A percentile compares a stretch with the other conserved stretches of the same genome.
Evolutionary conservation across 2,797 vertebrate species (phyloP).

Genomic region (Sebastiscus albofasciatus): DNA sequence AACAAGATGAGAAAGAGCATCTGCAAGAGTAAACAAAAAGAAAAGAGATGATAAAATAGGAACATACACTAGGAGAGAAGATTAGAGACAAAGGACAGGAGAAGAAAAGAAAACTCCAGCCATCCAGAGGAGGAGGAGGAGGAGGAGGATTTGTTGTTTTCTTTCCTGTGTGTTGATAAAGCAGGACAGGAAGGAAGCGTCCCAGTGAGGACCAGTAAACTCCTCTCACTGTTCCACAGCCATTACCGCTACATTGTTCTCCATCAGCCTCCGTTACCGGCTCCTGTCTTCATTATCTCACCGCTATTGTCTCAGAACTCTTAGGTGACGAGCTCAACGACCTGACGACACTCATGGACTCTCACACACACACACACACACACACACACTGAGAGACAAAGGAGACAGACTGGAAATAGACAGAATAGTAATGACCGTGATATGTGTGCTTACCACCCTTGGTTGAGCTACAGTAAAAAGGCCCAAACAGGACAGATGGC

Average conservation of each 20-base stretch:
- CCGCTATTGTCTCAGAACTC: constrained; percentile 62
- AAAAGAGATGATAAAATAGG: neutral
- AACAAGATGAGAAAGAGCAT: neutral
- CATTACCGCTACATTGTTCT: constrained; percentile 62
- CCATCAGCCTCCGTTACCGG: constrained; percentile 35
- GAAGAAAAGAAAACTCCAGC: constrained; percentile 16
- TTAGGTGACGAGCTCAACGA: constrained; percentile 63
- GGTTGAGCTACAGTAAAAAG: constrained; percentile 43
- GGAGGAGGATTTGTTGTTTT: constrained; percentile 52
- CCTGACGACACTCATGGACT: constrained; percentile 28
- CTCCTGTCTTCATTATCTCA: constrained; percentile 69
- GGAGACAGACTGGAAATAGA: constrained; percentile 13
- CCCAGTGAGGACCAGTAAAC: constrained; percentile 53
- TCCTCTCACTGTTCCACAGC: constrained; percentile 36
- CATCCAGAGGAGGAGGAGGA: constrained; percentile 3
- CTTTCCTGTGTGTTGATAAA: constrained; percentile 68
- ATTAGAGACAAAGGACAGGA: neutral
- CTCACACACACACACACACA: neutral
- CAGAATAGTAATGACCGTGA: constrained; percentile 45
- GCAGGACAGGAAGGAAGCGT: constrained; percentile 58
- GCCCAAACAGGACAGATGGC: constrained; percentile 58
- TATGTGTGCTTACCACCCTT: constrained; percentile 26
- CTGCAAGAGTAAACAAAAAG: neutral
- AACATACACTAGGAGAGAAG: neutral
- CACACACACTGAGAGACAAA: constrained; percentile 24